These are phyloP conservation scores for Maniola jurtina DNA, from an alignment of 1,140 invertebrate genomes.

Conservation along the genomic window DNA sequence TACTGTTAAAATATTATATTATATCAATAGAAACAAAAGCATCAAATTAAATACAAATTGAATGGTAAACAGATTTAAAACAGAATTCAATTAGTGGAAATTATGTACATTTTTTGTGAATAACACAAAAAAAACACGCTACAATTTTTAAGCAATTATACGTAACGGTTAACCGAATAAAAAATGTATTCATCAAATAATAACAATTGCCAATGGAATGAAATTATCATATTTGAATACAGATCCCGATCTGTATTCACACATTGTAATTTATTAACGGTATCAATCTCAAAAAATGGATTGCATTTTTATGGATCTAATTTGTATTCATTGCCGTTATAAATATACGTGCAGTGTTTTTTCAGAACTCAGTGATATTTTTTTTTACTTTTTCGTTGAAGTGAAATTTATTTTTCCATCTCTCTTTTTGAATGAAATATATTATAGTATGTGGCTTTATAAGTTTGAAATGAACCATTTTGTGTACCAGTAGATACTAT, in stretches of 20 bases:
- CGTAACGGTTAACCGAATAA: constrained; percentile 7
- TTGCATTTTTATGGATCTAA: constrained; percentile 7
- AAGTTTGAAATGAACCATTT: too few species aligned
- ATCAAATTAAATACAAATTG: background rate
- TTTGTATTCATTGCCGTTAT: constrained; percentile 4
- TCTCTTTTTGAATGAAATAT: too few species aligned
- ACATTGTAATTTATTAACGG: constrained; percentile 12
- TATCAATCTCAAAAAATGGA: constrained; percentile 4
- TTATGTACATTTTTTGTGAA: background rate
- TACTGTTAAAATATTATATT: background rate
- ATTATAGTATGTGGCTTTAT: too few species aligned
- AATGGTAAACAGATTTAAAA: background rate
- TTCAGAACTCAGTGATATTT: background rate
- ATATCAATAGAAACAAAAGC: background rate
- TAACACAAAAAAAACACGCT: background rate
- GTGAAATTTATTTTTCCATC: too few species aligned
- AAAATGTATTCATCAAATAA: constrained; percentile 7
- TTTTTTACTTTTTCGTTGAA: background rate
- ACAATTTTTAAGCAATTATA: constrained; percentile 7
- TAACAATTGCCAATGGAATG: constrained; percentile 2
- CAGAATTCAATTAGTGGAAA: background rate
- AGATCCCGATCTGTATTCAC: constrained; percentile 10
- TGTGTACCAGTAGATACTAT: too few species aligned
- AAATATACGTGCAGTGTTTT: constrained; percentile 5
- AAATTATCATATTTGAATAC: constrained; percentile 10